Evolutionary conservation across 2,888 invertebrate genomes (phyloP).

Genomic region (Digitonthophagus gazella): DNA sequence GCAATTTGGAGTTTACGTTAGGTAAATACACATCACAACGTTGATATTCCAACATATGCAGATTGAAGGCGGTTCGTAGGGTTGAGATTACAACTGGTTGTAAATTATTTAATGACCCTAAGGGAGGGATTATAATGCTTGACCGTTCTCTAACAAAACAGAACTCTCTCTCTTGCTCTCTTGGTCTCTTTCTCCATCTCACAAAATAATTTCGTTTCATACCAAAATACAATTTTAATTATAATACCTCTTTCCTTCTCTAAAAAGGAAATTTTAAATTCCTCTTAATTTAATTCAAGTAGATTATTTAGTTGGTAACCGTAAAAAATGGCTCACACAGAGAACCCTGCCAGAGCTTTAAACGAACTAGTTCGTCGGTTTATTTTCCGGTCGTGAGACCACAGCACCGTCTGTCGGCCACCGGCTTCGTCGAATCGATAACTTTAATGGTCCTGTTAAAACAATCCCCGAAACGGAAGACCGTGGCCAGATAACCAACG

Average conservation of each 20-base stretch:
- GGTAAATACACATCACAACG: background rate
- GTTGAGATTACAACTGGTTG: background rate
- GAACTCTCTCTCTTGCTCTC: background rate
- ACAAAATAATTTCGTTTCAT: no score
- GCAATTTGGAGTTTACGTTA: background rate
- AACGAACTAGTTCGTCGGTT: no score
- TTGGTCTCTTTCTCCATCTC: no score
- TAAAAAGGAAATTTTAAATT: no score
- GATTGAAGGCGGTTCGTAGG: background rate
- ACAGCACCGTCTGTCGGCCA: no score
- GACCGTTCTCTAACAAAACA: background rate
- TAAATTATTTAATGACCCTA: background rate
- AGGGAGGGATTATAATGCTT: background rate
- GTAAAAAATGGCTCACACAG: no score
- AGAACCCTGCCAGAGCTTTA: background rate
- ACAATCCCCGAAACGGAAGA: background rate
- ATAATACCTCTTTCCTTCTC: no score
- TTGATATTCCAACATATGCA: background rate
- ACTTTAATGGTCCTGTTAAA: background rate
- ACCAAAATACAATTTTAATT: background rate
- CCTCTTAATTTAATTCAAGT: no score
- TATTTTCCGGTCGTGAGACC: no score
- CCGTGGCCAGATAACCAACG: background rate
- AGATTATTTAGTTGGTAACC: no score
- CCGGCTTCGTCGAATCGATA: background rate